Percentiles rank a stretch among this genome's conserved stretches.
These are phyloP conservation scores for Kryptopterus vitreolus DNA, from an alignment of 2,797 vertebrate species.

Conservation along the genomic window DNA sequence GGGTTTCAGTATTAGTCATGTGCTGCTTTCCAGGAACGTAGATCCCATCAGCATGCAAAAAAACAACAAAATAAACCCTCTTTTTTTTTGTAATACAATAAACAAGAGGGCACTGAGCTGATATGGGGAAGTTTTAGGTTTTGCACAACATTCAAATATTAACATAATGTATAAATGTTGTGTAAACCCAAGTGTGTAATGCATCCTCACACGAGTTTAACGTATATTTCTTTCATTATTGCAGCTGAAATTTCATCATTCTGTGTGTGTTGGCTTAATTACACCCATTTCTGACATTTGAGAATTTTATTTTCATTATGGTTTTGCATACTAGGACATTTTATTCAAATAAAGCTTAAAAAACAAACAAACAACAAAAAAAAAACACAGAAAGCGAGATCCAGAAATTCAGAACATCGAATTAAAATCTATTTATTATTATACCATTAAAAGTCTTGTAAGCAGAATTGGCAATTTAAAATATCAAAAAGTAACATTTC, in stretches of 20 bases:
- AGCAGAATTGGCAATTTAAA: background rate
- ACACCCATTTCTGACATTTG: background rate
- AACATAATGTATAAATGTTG: too few relatives aligned
- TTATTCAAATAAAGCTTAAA: background rate
- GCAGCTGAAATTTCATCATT: background rate
- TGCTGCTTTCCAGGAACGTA: slow-evolving; percentile 33
- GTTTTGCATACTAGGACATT: background rate
- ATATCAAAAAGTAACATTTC: background rate
- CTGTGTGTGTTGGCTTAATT: too few relatives aligned
- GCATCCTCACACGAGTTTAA: too few relatives aligned
- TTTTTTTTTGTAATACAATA: too few relatives aligned
- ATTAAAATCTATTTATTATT: slow-evolving; percentile 11
- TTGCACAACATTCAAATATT: too few relatives aligned
- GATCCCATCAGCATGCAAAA: background rate
- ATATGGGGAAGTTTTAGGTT: background rate
- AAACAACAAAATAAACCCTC: background rate
- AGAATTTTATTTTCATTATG: background rate
- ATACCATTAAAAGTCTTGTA: background rate
- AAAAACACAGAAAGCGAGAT: background rate
- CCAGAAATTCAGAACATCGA: background rate
- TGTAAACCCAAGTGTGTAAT: too few relatives aligned
- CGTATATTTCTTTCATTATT: too few relatives aligned
- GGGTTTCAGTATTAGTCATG: slow-evolving; percentile 36
- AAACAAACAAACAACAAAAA: background rate
- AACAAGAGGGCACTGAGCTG: background rate